Base-by-base conservation (phyloP, 64 coral and sea anemone genomes). In the Pocillopora damicornis region DNA sequence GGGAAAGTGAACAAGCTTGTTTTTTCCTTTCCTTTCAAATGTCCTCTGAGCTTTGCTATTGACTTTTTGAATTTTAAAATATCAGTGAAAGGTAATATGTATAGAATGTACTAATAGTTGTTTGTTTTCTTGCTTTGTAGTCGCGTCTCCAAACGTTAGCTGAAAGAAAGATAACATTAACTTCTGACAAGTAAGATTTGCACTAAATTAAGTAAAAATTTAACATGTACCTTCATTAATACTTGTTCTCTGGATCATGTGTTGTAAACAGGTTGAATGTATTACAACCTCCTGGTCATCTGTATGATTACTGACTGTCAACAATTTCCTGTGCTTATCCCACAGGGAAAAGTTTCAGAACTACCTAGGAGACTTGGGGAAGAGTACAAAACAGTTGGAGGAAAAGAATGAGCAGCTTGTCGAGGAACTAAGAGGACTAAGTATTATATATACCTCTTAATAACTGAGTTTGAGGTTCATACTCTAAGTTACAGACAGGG, bases 391-490 rank as follows among this genome's bases (percentile, higher is more conserved):
- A 20, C 94, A 90, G 34, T 75, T 98, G n/a, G 90, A 95, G 30
- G 96, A 98, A 79, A 69, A 86, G 5, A 90, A 88, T 67, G 62
- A 68, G 38, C 87, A 95, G 58, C 76, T 79, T 17, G 79, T 90
- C 0, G 96, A 98, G 73, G 96, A 94, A 83, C 76, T 98, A 8
- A 87, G 90, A 80, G 89, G 88, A 63, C 86, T 94, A 61, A 95
- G 96, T 98, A 87, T 95, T 67, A 67, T 20, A 67, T 37, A 56
- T 73, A 73, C 61, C 38, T 12, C 22, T 84, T 34, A 30, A 30
- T 30, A 30, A 30, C 30, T 30, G 30, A 30, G 30, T 30, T 30
- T 30, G 30, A 30, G 30, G 30, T 30, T 30, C 30, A 30, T 30
- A 30, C 30, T 30, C 30, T 30, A 30, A 0, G 30, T 30, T 30